A percentile compares a stretch with the other conserved stretches of the same genome.
Evolutionary conservation across 1,140 invertebrate genomes (phyloP).

Genomic region (Oryctes rhinoceros): DNA sequence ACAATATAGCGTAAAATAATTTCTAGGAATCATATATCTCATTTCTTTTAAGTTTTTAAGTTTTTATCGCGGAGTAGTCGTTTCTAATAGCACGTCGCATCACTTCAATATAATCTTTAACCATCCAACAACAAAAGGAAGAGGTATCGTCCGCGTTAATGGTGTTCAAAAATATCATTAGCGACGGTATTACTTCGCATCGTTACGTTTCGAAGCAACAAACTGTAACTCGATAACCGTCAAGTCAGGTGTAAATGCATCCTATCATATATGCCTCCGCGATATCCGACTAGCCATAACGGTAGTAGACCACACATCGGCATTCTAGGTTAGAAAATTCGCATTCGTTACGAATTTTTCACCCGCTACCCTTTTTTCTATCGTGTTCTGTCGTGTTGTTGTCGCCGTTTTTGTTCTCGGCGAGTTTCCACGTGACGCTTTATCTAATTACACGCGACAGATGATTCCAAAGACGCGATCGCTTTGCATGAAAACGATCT

Average conservation of each 20-base stretch:
- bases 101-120: too few relatives aligned
- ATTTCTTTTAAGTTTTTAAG: too few relatives aligned
- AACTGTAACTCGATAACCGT: slow-evolving; percentile 42
- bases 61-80: too few relatives aligned
- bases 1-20: too few relatives aligned
- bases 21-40: too few relatives aligned
- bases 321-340: slow-evolving; percentile 43
- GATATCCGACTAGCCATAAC: slow-evolving; percentile 37
- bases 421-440: not conserved
- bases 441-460: slow-evolving; percentile 21
- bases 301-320: slow-evolving; percentile 44
- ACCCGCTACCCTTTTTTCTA: too few relatives aligned
- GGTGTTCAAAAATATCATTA: slow-evolving; percentile 23
- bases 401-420: not conserved
- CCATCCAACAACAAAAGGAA: too few relatives aligned
- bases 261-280: slow-evolving; percentile 27
- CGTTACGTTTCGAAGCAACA: slow-evolving; percentile 3
- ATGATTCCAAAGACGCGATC: not conserved
- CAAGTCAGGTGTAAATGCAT: slow-evolving; percentile 45
- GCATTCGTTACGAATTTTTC: not conserved
- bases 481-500: not conserved
- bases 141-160: not conserved
- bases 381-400: not conserved
- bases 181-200: not conserved
- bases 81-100: too few relatives aligned